phyloP scores from a whole-genome alignment of 2,888 invertebrate genomes.

The Branchipolynoe longqiensis region DNA sequence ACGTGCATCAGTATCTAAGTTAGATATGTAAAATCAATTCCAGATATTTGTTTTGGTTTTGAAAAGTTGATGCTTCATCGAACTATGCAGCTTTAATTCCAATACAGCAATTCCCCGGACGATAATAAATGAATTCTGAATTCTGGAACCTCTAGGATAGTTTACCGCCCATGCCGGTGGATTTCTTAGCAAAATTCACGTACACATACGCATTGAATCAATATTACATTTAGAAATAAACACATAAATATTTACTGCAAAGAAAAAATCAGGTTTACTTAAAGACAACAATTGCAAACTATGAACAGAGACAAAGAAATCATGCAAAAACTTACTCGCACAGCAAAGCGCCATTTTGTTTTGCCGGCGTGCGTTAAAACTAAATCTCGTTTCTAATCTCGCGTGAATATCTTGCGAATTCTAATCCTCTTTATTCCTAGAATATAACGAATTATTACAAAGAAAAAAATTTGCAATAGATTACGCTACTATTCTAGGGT shows the following conservation, averaged over 20 bases:
- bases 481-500: too few relatives aligned
- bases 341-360: conserved; percentile 63
- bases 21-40: too few relatives aligned
- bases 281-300: too few relatives aligned
- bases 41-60: too few relatives aligned
- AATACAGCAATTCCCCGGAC: too few relatives aligned
- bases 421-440: too few relatives aligned
- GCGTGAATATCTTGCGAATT: too few relatives aligned
- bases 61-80: too few relatives aligned
- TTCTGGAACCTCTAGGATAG: neutral
- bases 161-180: conserved; percentile 22
- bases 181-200: neutral
- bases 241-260: neutral
- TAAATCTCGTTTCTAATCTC: too few relatives aligned
- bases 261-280: neutral
- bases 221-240: neutral
- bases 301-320: conserved; percentile 13
- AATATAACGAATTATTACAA: neutral
- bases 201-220: neutral
- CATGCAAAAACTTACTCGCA: conserved; percentile 59
- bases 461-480: neutral
- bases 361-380: neutral
- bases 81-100: too few relatives aligned
- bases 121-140: neutral
- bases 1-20: too few relatives aligned